A percentile compares a stretch with the other conserved stretches of the same genome.
These are phyloP conservation scores for Salarias fasciatus DNA, from an alignment of 2,797 vertebrate species.

Conservation along the genomic window DNA sequence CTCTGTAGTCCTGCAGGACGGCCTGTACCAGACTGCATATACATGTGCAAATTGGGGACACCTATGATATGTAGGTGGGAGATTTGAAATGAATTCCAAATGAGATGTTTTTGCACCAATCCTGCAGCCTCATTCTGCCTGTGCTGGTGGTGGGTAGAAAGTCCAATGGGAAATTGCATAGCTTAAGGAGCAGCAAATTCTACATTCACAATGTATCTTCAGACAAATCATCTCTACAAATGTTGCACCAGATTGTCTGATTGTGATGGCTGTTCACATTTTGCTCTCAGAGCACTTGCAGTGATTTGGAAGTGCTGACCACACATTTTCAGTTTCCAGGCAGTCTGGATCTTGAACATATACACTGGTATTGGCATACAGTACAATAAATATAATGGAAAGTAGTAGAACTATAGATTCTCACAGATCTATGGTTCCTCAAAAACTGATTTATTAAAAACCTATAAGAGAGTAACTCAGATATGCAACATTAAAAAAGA, in stretches of 20 bases:
- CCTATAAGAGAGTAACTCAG: background rate
- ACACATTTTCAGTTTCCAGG: background rate
- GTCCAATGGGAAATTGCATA: background rate
- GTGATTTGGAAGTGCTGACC: constrained; percentile 9
- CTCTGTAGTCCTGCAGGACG: constrained; percentile 10
- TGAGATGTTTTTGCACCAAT: constrained; percentile 2
- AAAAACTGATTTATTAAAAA: background rate
- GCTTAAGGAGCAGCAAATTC: background rate
- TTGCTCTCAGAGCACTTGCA: background rate
- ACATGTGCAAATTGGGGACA: constrained; percentile 14
- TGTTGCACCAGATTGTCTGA: too few species aligned
- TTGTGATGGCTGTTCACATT: background rate
- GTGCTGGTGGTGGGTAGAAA: too few species aligned
- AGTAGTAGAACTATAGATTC: background rate
- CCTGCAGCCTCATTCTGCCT: background rate
- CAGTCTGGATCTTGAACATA: background rate
- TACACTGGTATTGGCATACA: background rate
- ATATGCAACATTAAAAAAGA: too few species aligned
- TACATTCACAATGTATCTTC: constrained; percentile 8
- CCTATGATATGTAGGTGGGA: background rate
- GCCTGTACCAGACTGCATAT: background rate
- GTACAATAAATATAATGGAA: constrained; percentile 1
- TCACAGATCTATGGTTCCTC: background rate
- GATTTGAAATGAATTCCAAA: background rate
- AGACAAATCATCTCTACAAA: constrained; percentile 1